phyloP scores from a whole-genome alignment of 2,888 invertebrate genomes.

The Megaustenia siamemsis region DNA sequence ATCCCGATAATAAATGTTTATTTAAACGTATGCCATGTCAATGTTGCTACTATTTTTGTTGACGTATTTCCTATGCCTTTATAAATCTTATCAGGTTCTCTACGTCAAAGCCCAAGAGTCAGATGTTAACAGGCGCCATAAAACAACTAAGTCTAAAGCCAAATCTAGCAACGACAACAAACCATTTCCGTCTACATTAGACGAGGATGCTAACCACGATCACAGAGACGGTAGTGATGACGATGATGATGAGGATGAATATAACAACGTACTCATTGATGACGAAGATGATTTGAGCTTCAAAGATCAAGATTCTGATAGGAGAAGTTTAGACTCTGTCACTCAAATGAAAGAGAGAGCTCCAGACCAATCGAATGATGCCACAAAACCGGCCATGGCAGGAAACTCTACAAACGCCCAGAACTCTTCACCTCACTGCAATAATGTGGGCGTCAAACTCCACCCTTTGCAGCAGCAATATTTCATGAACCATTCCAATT shows the following conservation, averaged over 20 bases:
- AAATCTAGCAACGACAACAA: neutral
- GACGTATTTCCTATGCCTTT: too few relatives aligned
- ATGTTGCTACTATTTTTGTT: too few relatives aligned
- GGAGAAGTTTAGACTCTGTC: constrained; percentile 51
- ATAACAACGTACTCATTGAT: constrained; percentile 48
- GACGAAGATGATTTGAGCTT: constrained; percentile 52
- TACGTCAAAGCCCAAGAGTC: constrained; percentile 66
- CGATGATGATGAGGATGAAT: constrained; percentile 53
- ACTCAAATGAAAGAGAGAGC: constrained; percentile 51
- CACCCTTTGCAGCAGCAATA: neutral
- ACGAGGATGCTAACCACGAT: constrained; percentile 7
- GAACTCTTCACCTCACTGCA: neutral
- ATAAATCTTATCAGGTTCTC: constrained; percentile 51
- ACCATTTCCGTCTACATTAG: constrained; percentile 24
- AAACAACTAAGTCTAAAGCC: neutral
- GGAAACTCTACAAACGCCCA: neutral
- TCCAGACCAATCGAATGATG: neutral
- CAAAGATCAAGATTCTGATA: constrained; percentile 41
- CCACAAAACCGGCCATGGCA: neutral
- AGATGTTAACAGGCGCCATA: constrained; percentile 30
- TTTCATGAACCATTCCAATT: constrained; percentile 25
- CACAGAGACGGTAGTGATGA: constrained; percentile 20
- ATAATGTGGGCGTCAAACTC: neutral
- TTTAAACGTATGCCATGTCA: too few relatives aligned
- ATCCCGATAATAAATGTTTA: too few relatives aligned